phyloP scores from a whole-genome alignment of 2,888 invertebrate genomes.

The Cremastobaeus sp. region DNA sequence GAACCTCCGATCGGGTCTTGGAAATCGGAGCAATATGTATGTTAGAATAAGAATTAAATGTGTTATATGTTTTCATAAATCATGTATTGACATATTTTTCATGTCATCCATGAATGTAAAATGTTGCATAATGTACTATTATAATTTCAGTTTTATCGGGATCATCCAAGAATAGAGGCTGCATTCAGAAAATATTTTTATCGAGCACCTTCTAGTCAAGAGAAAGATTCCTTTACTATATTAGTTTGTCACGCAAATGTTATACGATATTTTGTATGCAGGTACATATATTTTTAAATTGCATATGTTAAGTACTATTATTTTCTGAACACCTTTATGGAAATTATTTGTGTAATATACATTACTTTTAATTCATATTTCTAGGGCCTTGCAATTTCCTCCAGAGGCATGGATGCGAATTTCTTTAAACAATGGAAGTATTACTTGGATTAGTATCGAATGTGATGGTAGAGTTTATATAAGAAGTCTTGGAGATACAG shows the following conservation, averaged over 20 bases:
- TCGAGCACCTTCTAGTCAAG: slow-evolving; percentile 89
- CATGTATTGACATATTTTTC: background rate
- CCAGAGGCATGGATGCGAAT: slow-evolving; percentile 98
- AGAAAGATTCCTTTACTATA: slow-evolving; percentile 90
- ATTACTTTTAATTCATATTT: slow-evolving; percentile 65
- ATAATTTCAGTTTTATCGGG: slow-evolving; percentile 88
- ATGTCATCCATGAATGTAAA: background rate
- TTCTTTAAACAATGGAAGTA: slow-evolving; percentile 93
- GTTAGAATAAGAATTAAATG: no score
- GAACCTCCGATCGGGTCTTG: slow-evolving; percentile 94
- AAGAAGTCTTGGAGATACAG: slow-evolving; percentile 90
- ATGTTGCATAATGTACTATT: slow-evolving; percentile 10
- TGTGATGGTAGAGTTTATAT: slow-evolving; percentile 93
- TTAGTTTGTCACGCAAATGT: slow-evolving; percentile 99
- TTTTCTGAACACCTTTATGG: no score
- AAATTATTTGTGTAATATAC: background rate
- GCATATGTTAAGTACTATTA: no score
- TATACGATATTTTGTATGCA: slow-evolving; percentile 95
- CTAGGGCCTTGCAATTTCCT: slow-evolving; percentile 96
- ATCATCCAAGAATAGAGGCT: slow-evolving; percentile 96
- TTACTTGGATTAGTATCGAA: slow-evolving; percentile 93
- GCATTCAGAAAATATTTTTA: slow-evolving; percentile 96
- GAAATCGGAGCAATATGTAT: slow-evolving; percentile 89
- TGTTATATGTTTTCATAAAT: no score
- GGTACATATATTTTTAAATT: no score